Evolutionary conservation across 1,140 invertebrate species (phyloP).

Genomic region (Caerostris extrusa): DNA sequence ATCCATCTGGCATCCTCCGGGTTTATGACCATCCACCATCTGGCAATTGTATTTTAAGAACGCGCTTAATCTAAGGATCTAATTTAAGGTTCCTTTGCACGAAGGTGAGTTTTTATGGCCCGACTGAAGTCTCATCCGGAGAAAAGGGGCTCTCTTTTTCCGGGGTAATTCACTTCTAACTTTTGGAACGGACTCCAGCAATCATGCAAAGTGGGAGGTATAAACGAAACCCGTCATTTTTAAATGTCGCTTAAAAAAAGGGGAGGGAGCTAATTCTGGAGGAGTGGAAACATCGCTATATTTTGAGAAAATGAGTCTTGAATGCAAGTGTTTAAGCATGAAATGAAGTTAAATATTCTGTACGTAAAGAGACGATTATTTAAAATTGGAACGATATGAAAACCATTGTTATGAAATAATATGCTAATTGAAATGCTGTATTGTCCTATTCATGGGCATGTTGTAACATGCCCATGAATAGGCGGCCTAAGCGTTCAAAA

Average conservation of each 20-base stretch:
- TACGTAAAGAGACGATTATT: too few relatives aligned
- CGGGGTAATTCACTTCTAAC: conserved; percentile 35
- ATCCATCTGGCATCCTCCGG: neutral
- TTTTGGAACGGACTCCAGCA: neutral
- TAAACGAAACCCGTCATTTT: neutral
- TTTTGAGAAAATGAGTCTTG: conserved; percentile 7
- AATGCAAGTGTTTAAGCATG: neutral
- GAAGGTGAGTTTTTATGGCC: conserved; percentile 40
- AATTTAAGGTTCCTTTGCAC: conserved; percentile 55
- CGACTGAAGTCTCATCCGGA: conserved; percentile 9
- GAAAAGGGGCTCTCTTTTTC: neutral
- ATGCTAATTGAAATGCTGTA: too few relatives aligned
- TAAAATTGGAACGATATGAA: too few relatives aligned
- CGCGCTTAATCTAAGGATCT: conserved; percentile 46
- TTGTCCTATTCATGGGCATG: too few relatives aligned
- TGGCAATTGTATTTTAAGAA: conserved; percentile 46
- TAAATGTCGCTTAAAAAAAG: neutral
- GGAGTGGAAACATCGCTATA: neutral
- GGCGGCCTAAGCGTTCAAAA: too few relatives aligned
- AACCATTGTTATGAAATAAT: too few relatives aligned
- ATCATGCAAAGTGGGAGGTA: conserved; percentile 23
- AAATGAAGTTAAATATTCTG: too few relatives aligned
- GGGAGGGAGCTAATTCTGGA: neutral
- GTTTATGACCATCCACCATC: conserved; percentile 31
- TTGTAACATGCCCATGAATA: too few relatives aligned